Base-by-base conservation (phyloP, 1,140 invertebrate genomes). In the Lordiphosa stackelbergi region DNA sequence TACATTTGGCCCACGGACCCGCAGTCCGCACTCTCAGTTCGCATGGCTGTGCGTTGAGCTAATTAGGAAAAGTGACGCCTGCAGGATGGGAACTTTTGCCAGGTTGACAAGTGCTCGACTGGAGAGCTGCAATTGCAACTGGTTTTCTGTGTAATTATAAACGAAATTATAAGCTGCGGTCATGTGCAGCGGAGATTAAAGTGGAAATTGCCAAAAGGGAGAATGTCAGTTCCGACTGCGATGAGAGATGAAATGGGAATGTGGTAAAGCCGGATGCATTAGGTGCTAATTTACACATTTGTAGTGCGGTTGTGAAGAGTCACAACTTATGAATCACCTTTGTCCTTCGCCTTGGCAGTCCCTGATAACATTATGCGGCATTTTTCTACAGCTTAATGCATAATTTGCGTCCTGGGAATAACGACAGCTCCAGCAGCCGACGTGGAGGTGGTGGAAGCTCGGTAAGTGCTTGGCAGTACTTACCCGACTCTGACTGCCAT, bases 331-430 rank as follows among this genome's bases (percentile, higher is more conserved):
- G 9, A 63, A 62, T 62, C 65, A 72, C 63, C 69, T 68, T 49
- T 45, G 10, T 34, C 34, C 66, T 51, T 34, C 11, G 58, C 48
- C 19, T 35, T 58, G 28, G 38, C 43, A 46, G 36, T 31, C 28
- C 19, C 66, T 72, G 77, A 75, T 83, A 83, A 66, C 77, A 81
- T 81, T 81, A 83, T 83, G 60, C 57, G 69, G 68, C 77, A 83
- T 81, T 81, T 81, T 81, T 83, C 77, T 69, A 69, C 77, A 81
- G 77, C 77, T 83, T 81, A 81, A 77, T 81, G 77, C 77, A 83
- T 81, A 83, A 83, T 81, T 81, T 81, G 77, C 72, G 66, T 77
- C 72, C 77, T 83, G 77, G 77, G 77, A 81, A 77, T 81, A 72
- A 57, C 43, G 70, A 52, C 57, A 66, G 45, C 37, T 38, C 7